Percentiles rank a stretch among this genome's conserved stretches.
Conservation (phyloP, 37 sponge, comb jelly and placozoan genomes). For the Spongilla lacustris region DNA sequence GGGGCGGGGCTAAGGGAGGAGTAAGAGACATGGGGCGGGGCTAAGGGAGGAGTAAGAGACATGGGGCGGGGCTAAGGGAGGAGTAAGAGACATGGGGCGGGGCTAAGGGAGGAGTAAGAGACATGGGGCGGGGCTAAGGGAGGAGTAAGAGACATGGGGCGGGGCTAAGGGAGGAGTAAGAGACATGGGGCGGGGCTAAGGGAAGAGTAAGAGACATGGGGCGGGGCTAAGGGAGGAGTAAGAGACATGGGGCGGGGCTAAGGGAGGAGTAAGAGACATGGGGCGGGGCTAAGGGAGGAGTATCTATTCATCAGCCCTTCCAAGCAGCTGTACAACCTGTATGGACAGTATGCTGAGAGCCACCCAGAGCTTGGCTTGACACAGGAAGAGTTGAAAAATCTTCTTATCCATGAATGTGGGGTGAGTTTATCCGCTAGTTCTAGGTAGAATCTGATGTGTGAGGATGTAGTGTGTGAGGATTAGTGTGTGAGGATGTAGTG, state of each 20-base stretch:
- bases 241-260: too few species aligned
- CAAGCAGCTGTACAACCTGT: slow-evolving; percentile 50
- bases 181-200: too few species aligned
- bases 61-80: slow-evolving; percentile 8
- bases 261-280: too few species aligned
- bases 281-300: too few species aligned
- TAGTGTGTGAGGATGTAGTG: too few species aligned
- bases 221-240: slow-evolving; percentile 4
- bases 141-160: too few species aligned
- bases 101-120: neutral
- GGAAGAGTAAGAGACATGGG: neutral
- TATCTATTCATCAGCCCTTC: too few species aligned
- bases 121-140: neutral
- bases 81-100: too few species aligned
- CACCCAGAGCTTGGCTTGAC: slow-evolving; percentile 67
- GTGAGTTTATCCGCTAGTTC: too few species aligned
- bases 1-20: neutral
- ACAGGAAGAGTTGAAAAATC: slow-evolving; percentile 51
- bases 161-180: slow-evolving; percentile 35
- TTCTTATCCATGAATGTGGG: slow-evolving; percentile 49
- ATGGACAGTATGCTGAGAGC: slow-evolving; percentile 39
- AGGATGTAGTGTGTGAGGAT: too few species aligned
- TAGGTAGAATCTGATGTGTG: too few species aligned
- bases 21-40: neutral
- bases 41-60: neutral